A percentile compares a stretch with the other conserved stretches of the same genome.
Evolutionary conservation across 2,888 invertebrate genomes (phyloP).

Genomic region (Acanthoscelides obtectus): DNA sequence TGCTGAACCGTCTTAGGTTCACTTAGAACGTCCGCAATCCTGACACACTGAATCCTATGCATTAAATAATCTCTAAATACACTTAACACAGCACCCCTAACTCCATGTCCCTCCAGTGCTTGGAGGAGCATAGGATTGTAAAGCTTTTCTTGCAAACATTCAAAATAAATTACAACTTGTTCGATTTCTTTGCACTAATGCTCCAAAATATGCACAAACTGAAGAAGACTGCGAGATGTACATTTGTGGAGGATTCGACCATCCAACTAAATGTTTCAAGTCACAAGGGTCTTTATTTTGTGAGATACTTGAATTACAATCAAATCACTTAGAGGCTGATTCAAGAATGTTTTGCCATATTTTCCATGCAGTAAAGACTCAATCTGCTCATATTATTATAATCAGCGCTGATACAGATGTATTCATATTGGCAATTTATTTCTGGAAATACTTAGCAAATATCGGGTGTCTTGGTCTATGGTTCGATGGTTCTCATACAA

Average conservation of each 20-base stretch:
- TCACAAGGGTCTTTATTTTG: constrained; percentile 1
- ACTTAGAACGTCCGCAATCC: no score
- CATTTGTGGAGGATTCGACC: constrained; percentile 7
- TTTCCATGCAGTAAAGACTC: constrained; percentile 25
- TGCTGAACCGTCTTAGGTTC: no score
- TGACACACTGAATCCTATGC: no score
- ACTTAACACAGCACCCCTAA: no score
- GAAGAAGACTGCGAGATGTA: neutral
- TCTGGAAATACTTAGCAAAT: constrained; percentile 19
- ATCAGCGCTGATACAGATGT: no score
- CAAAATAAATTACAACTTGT: constrained; percentile 17
- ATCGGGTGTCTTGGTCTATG: constrained; percentile 2
- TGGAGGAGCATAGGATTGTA: no score
- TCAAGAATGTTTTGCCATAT: constrained; percentile 11
- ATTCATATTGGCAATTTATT: constrained; percentile 19
- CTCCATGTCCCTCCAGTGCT: no score
- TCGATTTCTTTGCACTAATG: no score
- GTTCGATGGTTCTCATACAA: neutral
- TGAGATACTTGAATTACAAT: constrained; percentile 1
- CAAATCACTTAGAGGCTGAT: neutral
- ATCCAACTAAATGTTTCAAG: constrained; percentile 25
- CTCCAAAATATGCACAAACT: no score
- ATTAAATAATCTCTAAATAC: no score
- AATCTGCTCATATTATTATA: constrained; percentile 10
- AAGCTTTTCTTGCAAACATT: constrained; percentile 5